Percentiles rank a stretch among this genome's conserved stretches.
Evolutionary conservation across 2,113 vertebrate genomes (phyloP).

Genomic region (Catharus fuscescens): DNA sequence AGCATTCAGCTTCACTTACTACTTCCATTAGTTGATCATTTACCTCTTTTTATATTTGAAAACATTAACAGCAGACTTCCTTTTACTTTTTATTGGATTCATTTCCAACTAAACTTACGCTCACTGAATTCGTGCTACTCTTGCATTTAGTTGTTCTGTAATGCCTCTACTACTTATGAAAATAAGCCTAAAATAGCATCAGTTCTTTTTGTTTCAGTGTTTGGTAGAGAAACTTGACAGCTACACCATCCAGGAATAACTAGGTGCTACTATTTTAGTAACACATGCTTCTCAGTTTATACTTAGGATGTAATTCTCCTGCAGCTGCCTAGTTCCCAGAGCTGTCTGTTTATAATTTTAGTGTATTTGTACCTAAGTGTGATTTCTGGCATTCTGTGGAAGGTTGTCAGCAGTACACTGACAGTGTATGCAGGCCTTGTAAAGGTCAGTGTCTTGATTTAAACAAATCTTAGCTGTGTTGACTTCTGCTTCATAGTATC

Average conservation of each 20-base stretch:
- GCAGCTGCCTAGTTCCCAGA: background rate
- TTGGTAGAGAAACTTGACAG: background rate
- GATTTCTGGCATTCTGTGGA: background rate
- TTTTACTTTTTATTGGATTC: background rate
- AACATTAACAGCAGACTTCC: background rate
- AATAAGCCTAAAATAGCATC: slow-evolving; percentile 5
- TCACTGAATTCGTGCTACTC: background rate
- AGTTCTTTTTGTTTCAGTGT: background rate
- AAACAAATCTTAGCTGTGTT: background rate
- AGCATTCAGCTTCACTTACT: background rate
- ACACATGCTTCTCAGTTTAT: background rate
- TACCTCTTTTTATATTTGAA: background rate
- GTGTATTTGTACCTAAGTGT: background rate
- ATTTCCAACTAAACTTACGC: background rate
- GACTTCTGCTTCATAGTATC: background rate
- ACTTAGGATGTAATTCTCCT: background rate
- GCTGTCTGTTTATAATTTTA: background rate
- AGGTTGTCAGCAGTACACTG: background rate
- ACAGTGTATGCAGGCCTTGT: background rate
- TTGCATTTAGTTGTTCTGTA: background rate
- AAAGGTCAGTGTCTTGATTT: background rate
- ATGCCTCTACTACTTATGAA: background rate
- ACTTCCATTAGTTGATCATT: background rate
- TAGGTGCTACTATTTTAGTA: background rate
- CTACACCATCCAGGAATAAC: background rate